Percentiles rank a stretch among this genome's conserved stretches.
Evolutionary conservation across 2,888 invertebrate species (phyloP).

Genomic region (Phalangium opilio): DNA sequence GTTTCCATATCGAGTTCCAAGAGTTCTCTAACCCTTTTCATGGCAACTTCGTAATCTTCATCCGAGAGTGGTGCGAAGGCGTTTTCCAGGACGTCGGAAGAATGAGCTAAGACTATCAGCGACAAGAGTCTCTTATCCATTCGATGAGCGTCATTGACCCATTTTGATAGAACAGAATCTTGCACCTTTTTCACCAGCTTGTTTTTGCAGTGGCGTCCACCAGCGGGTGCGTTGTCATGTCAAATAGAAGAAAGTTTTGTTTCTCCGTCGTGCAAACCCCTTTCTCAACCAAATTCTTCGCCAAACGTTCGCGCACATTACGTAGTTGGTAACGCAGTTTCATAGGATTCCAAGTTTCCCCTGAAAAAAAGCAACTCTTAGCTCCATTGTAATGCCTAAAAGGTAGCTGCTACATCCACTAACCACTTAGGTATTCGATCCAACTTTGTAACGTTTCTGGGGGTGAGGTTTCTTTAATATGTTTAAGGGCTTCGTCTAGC

Average conservation of each 20-base stretch:
- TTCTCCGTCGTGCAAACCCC: slow-evolving; percentile 98
- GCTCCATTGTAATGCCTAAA: no score
- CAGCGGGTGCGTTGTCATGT: slow-evolving; percentile 99
- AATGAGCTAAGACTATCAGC: slow-evolving; percentile 86
- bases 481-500: slow-evolving; percentile 73
- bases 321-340: slow-evolving; percentile 95
- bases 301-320: slow-evolving; percentile 95
- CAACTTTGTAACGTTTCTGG: slow-evolving; percentile 95
- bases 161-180: slow-evolving; percentile 87
- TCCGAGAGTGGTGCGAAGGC: slow-evolving; percentile 88
- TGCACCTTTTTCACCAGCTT: slow-evolving; percentile 97
- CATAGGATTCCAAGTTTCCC: slow-evolving; percentile 99
- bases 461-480: slow-evolving; percentile 95
- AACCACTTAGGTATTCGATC: slow-evolving; percentile 98
- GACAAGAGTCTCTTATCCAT: slow-evolving; percentile 92
- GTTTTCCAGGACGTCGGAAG: slow-evolving; percentile 97
- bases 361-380: no score
- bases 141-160: slow-evolving; percentile 92
- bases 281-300: slow-evolving; percentile 98
- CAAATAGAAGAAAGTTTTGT: slow-evolving; percentile 97
- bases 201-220: slow-evolving; percentile 83
- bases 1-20: slow-evolving; percentile 93
- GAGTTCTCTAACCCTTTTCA: slow-evolving; percentile 87
- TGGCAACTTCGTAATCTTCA: slow-evolving; percentile 95
- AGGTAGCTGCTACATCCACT: slow-evolving; percentile 25